Percentiles rank a stretch among this genome's conserved stretches.
Evolutionary conservation across 2,888 invertebrate species (phyloP).

Genomic region (Nomada fabriciana): DNA sequence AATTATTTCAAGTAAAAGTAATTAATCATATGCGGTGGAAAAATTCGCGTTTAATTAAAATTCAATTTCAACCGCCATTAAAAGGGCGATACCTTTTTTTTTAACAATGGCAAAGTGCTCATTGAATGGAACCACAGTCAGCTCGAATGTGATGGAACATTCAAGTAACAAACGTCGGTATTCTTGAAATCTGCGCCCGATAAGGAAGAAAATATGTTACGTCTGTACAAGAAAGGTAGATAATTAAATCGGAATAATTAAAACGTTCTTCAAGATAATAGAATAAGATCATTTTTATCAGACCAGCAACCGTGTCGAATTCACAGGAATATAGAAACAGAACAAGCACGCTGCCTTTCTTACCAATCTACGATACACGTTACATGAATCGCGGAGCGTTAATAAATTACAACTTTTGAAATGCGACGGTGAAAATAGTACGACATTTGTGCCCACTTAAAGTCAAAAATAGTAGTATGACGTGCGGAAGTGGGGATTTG

Average conservation of each 20-base stretch:
- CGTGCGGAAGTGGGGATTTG: constrained; percentile 1
- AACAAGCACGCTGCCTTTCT: background rate
- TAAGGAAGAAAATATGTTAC: background rate
- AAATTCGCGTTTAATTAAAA: background rate
- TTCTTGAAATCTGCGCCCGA: constrained; percentile 23
- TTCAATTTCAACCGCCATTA: background rate
- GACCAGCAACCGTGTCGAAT: background rate
- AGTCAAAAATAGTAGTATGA: constrained; percentile 33
- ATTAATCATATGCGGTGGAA: too few species aligned
- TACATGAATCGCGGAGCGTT: constrained; percentile 14
- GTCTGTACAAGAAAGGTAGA: background rate
- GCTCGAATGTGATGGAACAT: background rate
- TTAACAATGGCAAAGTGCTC: background rate
- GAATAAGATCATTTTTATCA: background rate
- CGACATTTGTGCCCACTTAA: background rate
- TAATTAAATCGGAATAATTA: background rate
- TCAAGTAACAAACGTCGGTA: constrained; percentile 34
- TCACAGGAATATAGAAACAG: background rate
- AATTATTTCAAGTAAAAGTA: background rate
- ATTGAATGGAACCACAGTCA: background rate
- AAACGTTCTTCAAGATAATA: too few species aligned
- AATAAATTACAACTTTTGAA: constrained; percentile 3
- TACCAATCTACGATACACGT: constrained; percentile 3
- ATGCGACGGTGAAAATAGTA: constrained; percentile 34
- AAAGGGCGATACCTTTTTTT: background rate